These are phyloP conservation scores for Enteromius fasciolatus DNA, from an alignment of 2,797 vertebrate species.

Conservation along the genomic window DNA sequence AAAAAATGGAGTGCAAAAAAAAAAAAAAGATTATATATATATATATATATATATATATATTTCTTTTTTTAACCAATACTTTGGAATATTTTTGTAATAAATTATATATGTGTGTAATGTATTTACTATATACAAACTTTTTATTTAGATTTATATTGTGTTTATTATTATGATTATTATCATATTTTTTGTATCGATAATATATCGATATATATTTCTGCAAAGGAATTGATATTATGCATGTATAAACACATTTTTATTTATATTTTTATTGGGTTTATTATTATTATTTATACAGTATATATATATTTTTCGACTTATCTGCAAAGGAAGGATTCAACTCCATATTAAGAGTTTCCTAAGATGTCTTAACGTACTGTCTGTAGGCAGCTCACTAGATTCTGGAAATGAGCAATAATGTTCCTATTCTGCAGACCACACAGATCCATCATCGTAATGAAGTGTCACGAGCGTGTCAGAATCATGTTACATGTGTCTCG, in stretches of 20 bases:
- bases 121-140: background rate
- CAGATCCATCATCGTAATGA: constrained; percentile 38
- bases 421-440: constrained; percentile 17
- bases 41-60: no score
- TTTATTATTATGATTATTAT: background rate
- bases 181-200: no score
- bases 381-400: constrained; percentile 4
- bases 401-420: constrained; percentile 18
- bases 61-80: no score
- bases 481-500: constrained; percentile 9
- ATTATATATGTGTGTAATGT: background rate
- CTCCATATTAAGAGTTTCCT: background rate
- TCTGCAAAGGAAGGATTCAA: background rate
- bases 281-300: no score
- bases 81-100: background rate
- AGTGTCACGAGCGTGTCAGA: constrained; percentile 29
- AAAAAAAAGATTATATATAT: background rate
- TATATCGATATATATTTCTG: no score
- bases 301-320: no score
- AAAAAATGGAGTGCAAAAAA: background rate
- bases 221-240: background rate
- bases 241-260: background rate
- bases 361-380: background rate
- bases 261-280: background rate
- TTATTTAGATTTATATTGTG: no score